Evolutionary conservation across 2,888 invertebrate species (phyloP).

Genomic region (Spialia ferax): DNA sequence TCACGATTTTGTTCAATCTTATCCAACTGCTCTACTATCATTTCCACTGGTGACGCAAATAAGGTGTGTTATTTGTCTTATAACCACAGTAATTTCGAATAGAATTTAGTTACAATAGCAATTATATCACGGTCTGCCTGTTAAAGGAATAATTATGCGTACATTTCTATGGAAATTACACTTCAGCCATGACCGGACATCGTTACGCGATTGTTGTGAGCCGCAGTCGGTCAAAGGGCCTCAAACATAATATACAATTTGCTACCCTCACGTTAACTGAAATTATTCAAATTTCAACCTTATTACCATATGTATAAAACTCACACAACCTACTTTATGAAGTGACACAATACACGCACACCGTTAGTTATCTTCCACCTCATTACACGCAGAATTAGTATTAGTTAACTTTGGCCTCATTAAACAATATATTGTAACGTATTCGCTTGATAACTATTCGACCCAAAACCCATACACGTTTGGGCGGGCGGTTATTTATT

Average conservation of each 20-base stretch:
- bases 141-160: slow-evolving; percentile 32
- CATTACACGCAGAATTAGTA: slow-evolving; percentile 42
- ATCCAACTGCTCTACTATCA: neutral
- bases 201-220: slow-evolving; percentile 33
- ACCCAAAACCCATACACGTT: slow-evolving; percentile 45
- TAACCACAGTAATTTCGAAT: neutral
- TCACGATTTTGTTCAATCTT: slow-evolving; percentile 32
- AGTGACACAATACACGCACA: slow-evolving; percentile 17
- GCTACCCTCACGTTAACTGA: neutral
- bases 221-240: slow-evolving; percentile 27
- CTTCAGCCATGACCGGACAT: slow-evolving; percentile 26
- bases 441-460: slow-evolving; percentile 44
- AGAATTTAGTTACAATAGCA: slow-evolving; percentile 3
- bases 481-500: slow-evolving; percentile 71
- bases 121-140: slow-evolving; percentile 41
- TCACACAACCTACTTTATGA: neutral
- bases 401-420: slow-evolving; percentile 44
- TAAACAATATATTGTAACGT: slow-evolving; percentile 51
- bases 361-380: slow-evolving; percentile 42
- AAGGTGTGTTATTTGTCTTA: neutral
- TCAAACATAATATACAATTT: slow-evolving; percentile 20
- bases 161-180: slow-evolving; percentile 25
- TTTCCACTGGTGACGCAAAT: neutral
- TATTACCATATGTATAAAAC: slow-evolving; percentile 3
- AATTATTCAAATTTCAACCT: slow-evolving; percentile 13